phyloP scores from a whole-genome alignment of 2,888 invertebrate genomes.

The Nemotelus pantherinus region DNA sequence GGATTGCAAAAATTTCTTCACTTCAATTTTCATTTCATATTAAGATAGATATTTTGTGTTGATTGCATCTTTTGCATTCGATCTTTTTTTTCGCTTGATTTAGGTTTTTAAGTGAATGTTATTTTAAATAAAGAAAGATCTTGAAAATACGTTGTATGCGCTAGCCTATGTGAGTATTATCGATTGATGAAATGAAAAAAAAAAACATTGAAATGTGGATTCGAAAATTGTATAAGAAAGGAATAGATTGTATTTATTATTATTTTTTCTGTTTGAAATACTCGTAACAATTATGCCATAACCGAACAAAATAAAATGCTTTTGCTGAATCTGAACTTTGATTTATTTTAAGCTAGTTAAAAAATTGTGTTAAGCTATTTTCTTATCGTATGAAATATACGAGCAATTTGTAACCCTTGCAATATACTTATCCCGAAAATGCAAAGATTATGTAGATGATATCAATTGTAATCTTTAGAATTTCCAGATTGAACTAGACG shows the following conservation, averaged over 20 bases:
- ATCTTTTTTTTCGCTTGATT: too few relatives aligned
- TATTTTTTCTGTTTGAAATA: background rate
- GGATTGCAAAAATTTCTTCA: background rate
- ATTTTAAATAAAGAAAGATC: background rate
- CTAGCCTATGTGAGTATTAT: conserved; percentile 31
- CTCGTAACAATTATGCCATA: background rate
- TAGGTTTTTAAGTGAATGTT: too few relatives aligned
- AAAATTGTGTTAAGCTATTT: too few relatives aligned
- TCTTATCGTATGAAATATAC: too few relatives aligned
- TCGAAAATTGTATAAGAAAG: background rate
- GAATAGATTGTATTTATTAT: too few relatives aligned
- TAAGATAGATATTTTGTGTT: background rate
- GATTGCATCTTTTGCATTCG: conserved; percentile 1
- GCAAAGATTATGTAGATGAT: too few relatives aligned
- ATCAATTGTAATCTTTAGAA: too few relatives aligned
- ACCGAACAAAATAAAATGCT: conserved; percentile 15
- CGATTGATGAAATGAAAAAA: background rate
- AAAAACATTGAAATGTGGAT: background rate
- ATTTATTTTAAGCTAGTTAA: too few relatives aligned
- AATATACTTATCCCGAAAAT: too few relatives aligned
- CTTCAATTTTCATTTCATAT: background rate
- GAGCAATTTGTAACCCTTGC: too few relatives aligned
- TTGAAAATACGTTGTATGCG: conserved; percentile 24
- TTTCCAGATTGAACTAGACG: too few relatives aligned
- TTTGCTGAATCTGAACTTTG: background rate